phyloP scores from a whole-genome alignment of 2,113 vertebrate genomes.

The Petromus typicus region DNA sequence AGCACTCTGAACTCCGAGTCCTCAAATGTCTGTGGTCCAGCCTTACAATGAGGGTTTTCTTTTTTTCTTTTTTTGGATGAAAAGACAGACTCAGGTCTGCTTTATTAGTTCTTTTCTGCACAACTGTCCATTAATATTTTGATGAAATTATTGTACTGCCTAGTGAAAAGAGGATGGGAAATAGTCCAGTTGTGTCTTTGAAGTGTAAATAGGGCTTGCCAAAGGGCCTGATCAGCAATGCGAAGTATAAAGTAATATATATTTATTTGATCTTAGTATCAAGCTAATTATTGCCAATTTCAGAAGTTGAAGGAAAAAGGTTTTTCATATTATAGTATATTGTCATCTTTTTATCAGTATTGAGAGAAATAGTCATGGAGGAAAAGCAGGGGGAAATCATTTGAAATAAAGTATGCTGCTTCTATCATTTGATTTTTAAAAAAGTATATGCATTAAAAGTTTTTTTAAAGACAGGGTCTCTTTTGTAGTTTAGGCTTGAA shows the following conservation, averaged over 20 bases:
- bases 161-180: not conserved
- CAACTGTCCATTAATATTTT: not conserved
- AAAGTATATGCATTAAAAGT: not conserved
- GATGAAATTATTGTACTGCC: not conserved
- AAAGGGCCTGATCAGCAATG: slow-evolving; percentile 3
- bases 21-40: not conserved
- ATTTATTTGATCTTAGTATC: slow-evolving; percentile 64
- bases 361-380: not conserved
- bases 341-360: slow-evolving; percentile 11
- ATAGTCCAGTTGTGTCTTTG: slow-evolving; percentile 25
- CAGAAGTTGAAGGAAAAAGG: slow-evolving; percentile 41
- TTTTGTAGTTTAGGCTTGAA: not conserved
- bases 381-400: not conserved
- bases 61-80: not conserved
- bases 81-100: not conserved
- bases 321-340: not conserved
- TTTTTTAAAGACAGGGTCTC: not conserved
- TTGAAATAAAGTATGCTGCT: not conserved
- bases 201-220: slow-evolving; percentile 46
- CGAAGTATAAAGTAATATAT: slow-evolving; percentile 25
- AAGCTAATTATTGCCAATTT: slow-evolving; percentile 65
- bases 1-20: not conserved
- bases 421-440: not conserved
- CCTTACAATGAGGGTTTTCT: not conserved
- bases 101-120: not conserved